Conservation (phyloP, 2,797 vertebrate species). For the Nasua narica region DNA sequence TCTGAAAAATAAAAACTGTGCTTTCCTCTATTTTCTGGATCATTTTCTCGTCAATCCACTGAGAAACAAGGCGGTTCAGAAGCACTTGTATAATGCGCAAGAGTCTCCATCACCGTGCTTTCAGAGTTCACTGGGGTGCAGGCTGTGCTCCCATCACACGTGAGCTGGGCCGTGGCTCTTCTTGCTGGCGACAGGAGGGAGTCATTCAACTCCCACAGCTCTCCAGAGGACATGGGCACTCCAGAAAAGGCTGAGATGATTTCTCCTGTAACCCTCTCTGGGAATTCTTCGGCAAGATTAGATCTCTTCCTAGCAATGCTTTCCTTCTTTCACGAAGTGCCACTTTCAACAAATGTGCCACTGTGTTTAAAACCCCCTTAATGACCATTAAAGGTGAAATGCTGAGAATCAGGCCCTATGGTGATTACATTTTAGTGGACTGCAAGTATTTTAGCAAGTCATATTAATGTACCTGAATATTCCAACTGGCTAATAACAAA, state of each 20-base stretch:
- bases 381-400: neutral
- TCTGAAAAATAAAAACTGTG: constrained; percentile 6
- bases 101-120: neutral
- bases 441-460: neutral
- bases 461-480: neutral
- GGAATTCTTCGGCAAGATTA: neutral
- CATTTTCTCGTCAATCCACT: neutral
- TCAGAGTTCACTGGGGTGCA: neutral
- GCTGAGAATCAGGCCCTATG: neutral
- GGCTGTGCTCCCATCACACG: fast-evolving
- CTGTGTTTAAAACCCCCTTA: neutral
- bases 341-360: neutral
- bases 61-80: neutral
- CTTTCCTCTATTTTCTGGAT: neutral
- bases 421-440: neutral
- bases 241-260: neutral
- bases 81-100: neutral
- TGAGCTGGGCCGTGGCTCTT: neutral
- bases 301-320: constrained; percentile 1
- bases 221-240: neutral
- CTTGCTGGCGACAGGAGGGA: neutral
- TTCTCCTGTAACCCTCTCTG: neutral
- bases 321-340: neutral
- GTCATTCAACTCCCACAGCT: neutral
- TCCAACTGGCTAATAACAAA: neutral